phyloP scores from a whole-genome alignment of 2,797 vertebrate species.

The Petrocephalus sullivani region DNA sequence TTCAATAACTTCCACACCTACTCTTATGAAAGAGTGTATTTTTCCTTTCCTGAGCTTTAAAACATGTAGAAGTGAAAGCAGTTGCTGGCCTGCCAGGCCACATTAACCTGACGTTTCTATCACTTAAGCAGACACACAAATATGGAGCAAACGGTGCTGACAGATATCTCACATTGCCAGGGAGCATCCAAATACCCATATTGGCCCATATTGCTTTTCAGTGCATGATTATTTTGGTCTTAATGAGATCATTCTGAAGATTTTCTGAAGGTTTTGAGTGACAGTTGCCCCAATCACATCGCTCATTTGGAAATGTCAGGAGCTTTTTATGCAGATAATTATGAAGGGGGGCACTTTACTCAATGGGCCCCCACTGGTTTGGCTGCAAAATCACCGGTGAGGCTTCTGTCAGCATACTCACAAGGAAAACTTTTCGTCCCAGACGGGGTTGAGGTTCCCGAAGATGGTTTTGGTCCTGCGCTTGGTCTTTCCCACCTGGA shows the following conservation, averaged over 20 bases:
- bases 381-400: background rate
- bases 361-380: background rate
- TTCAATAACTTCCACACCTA: background rate
- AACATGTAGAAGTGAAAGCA: slow-evolving; percentile 12
- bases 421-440: slow-evolving; percentile 98
- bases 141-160: slow-evolving; percentile 10
- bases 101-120: slow-evolving; percentile 21
- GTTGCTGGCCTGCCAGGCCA: background rate
- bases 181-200: slow-evolving; percentile 22
- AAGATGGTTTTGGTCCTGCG: slow-evolving; percentile 96
- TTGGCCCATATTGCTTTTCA: slow-evolving; percentile 18
- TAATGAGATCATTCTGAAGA: background rate
- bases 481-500: slow-evolving; percentile 96
- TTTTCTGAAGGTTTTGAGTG: background rate
- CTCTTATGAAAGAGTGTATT: background rate
- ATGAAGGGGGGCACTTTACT: background rate
- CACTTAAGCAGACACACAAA: slow-evolving; percentile 23
- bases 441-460: slow-evolving; percentile 92
- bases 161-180: slow-evolving; percentile 4
- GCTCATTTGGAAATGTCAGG: background rate
- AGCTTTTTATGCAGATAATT: background rate
- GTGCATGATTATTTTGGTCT: background rate
- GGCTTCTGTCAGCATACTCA: slow-evolving; percentile 63
- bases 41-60: background rate
- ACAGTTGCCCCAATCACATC: background rate